These are phyloP conservation scores for Lampropteryx suffumata DNA, from an alignment of 2,888 invertebrate genomes.

Conservation along the genomic window DNA sequence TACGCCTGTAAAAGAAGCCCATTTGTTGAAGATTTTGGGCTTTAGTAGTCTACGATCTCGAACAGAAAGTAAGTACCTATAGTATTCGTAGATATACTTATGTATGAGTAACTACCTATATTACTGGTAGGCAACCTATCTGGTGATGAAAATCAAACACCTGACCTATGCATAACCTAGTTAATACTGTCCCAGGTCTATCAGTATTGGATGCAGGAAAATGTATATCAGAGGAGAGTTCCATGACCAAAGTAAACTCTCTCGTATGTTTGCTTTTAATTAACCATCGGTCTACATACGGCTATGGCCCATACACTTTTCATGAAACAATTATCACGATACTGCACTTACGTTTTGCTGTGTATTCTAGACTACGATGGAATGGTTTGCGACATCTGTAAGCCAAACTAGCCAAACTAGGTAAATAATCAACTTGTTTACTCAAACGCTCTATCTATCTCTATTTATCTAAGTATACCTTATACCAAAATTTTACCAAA, in stretches of 20 bases:
- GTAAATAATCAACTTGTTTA: too few species aligned
- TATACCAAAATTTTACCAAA: too few species aligned
- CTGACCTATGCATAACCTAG: background rate
- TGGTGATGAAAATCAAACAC: background rate
- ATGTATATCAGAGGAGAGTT: slow-evolving; percentile 44
- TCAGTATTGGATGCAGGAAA: slow-evolving; percentile 31
- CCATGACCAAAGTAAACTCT: slow-evolving; percentile 65
- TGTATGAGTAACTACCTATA: too few species aligned
- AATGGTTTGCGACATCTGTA: background rate
- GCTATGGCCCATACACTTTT: slow-evolving; percentile 69
- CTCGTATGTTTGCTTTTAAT: slow-evolving; percentile 75
- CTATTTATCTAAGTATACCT: too few species aligned
- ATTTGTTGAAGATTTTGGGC: too few species aligned
- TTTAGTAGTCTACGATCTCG: too few species aligned
- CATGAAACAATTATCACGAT: slow-evolving; percentile 63
- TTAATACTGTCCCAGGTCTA: background rate
- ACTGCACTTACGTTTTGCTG: slow-evolving; percentile 61
- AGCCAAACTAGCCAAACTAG: too few species aligned
- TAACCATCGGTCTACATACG: slow-evolving; percentile 72
- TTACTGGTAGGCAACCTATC: too few species aligned
- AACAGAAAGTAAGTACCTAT: too few species aligned
- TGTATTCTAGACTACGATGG: slow-evolving; percentile 38
- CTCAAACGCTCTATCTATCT: too few species aligned
- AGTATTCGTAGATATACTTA: too few species aligned
- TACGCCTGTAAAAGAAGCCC: too few species aligned